phyloP scores from a whole-genome alignment of 2,797 vertebrate genomes.

The Paguma larvata region DNA sequence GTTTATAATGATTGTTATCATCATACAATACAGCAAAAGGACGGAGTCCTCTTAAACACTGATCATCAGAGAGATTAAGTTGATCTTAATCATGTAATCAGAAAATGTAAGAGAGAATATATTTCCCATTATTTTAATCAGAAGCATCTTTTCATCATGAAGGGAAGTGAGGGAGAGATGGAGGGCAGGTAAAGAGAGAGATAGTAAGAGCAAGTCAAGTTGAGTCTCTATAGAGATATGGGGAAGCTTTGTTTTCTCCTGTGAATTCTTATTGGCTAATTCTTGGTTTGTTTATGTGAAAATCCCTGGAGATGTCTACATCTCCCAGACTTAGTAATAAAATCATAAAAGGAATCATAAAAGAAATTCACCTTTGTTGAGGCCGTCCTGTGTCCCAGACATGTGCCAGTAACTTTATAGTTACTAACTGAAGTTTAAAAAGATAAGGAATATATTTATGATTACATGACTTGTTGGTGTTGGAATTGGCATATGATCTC shows the following conservation, averaged over 20 bases:
- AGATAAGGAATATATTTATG: neutral
- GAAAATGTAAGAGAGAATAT: neutral
- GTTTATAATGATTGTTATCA: constrained; percentile 14
- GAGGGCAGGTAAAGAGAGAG: neutral
- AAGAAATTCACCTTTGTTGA: neutral
- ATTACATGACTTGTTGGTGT: neutral
- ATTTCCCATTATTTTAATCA: constrained; percentile 58
- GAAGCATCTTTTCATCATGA: constrained; percentile 12
- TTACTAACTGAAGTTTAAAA: neutral
- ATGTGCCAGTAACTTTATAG: neutral
- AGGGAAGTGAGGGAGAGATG: neutral
- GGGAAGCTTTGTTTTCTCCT: neutral
- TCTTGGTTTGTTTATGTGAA: neutral
- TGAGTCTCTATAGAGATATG: neutral
- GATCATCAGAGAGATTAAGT: constrained; percentile 17
- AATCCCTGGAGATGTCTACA: neutral
- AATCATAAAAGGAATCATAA: neutral
- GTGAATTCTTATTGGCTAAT: neutral
- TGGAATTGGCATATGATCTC: neutral
- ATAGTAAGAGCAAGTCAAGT: accelerated
- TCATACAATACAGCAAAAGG: neutral
- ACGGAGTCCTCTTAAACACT: neutral
- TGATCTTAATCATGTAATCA: constrained; percentile 64
- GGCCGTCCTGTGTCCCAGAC: neutral
- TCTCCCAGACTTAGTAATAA: neutral